These are phyloP conservation scores for Meriones unguiculatus DNA, from an alignment of 2,113 vertebrate genomes.

Conservation along the genomic window DNA sequence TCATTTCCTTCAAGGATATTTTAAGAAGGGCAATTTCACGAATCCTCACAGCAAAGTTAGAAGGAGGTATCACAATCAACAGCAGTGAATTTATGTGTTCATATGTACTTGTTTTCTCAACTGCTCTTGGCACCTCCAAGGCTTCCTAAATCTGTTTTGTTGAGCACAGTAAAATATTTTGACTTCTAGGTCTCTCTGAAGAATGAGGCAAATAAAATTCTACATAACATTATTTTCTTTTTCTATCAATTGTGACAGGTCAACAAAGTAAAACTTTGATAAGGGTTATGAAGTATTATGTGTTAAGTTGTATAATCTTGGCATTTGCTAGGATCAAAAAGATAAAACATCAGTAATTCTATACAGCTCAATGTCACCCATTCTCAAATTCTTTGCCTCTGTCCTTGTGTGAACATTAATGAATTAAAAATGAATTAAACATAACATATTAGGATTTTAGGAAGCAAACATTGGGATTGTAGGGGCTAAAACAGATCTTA, in stretches of 20 bases:
- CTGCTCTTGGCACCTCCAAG: neutral
- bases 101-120: neutral
- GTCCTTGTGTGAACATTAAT: neutral
- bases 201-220: neutral
- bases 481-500: neutral
- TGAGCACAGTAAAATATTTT: neutral
- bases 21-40: neutral
- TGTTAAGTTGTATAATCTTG: neutral
- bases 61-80: fast-evolving
- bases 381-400: neutral
- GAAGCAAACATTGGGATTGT: neutral
- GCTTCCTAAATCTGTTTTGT: neutral
- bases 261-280: neutral
- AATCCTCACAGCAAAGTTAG: neutral
- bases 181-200: neutral
- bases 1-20: neutral
- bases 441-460: neutral
- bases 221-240: neutral
- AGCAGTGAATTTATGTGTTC: neutral
- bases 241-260: neutral
- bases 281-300: neutral
- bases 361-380: neutral
- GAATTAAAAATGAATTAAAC: neutral
- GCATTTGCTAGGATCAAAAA: neutral
- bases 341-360: neutral